Evolutionary conservation across 2,888 invertebrate species (phyloP), one percentile per base, ranked within the genome.

Genomic region (Cheilosia pagana): DNA sequence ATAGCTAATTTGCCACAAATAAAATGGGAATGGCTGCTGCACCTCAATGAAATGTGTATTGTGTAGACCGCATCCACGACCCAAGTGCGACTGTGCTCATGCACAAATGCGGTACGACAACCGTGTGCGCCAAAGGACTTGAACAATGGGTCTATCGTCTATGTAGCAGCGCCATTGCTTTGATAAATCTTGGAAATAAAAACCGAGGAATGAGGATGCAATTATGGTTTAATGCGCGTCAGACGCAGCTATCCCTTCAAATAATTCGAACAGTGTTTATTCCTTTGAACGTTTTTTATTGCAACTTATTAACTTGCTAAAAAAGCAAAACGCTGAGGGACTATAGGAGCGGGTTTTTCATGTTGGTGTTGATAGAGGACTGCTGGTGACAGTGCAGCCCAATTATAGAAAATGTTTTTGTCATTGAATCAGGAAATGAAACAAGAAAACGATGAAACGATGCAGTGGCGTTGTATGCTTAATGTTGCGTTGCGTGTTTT

Each of bases 221-320:
- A 83, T 83, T 83, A 83, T 75, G 79, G 59, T 35, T 70, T 70
- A 83, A 83, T 83, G 74, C 79, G 59, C 83, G 63, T 65, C 68
- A 52, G 79, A 78, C 68, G 70, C 43, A 45, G 70, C 63, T 53
- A 79, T 79, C 70, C 74, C 75, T 75, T 70, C 43, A 48, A 16
- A 23, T 55, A 43, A 74, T 74, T 83, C 62, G 59, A 71, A 67
- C 59, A 57, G 63, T 70, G 28, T 25, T 48, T 28, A 28, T 39
- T 50, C 4, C 48, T 62, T 53, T 48, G 43, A 60, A 43, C 60
- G 60, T 59, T 68, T 70, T 77, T 68, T 70, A 77, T 68, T 77
- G 68, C 67, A 19, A 52, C 21, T 60, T 68, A 52, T 52, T 68
- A 68, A 60, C 60, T 67, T 28, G 63, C 23, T 53, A 31, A 48